These are phyloP conservation scores for Rhagonycha fulva DNA, from an alignment of 2,888 invertebrate species.

Conservation along the genomic window DNA sequence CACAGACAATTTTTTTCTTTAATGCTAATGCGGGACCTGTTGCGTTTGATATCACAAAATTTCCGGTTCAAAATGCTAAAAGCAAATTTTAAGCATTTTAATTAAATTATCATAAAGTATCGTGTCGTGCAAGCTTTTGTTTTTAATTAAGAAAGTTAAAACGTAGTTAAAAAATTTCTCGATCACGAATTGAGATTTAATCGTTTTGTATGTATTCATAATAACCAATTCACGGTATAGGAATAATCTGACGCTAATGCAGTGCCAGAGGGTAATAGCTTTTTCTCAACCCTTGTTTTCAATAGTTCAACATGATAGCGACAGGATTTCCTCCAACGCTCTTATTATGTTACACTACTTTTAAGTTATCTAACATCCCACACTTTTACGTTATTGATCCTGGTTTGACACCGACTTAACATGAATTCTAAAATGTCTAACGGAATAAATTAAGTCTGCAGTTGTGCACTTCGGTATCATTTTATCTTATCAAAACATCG, in stretches of 20 bases:
- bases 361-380: neutral
- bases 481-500: neutral
- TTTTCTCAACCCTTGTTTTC: slow-evolving; percentile 2
- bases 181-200: neutral
- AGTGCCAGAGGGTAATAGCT: neutral
- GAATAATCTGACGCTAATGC: neutral
- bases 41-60: neutral
- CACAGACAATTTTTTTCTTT: neutral
- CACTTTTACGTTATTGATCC: neutral
- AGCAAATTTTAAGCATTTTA: neutral
- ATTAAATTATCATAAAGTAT: neutral
- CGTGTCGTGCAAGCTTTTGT: neutral
- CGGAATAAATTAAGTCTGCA: neutral
- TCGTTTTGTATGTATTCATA: neutral
- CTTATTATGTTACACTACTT: neutral
- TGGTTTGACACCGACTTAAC: neutral
- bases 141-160: neutral
- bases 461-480: neutral
- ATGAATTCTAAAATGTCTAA: neutral
- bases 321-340: neutral
- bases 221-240: neutral
- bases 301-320: neutral
- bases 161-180: neutral
- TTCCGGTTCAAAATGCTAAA: neutral
- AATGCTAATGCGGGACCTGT: neutral